Percentiles rank a stretch among this genome's conserved stretches.
These are phyloP conservation scores for Drosophila diplacantha DNA, from an alignment of 2,888 invertebrate genomes.

Conservation along the genomic window DNA sequence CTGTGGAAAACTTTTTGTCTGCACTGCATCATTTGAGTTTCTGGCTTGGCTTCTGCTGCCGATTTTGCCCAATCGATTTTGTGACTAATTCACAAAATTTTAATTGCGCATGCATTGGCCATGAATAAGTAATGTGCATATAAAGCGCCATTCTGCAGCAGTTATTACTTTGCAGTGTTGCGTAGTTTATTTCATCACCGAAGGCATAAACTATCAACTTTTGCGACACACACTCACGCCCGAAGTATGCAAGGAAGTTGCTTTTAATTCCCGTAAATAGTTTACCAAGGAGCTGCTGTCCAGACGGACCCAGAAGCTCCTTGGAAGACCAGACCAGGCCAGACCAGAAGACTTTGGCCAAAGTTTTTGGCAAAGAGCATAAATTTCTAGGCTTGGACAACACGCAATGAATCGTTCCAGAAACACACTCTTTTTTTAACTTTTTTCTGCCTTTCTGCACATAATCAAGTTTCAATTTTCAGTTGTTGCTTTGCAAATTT, in stretches of 20 bases:
- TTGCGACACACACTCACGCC: conserved; percentile 48
- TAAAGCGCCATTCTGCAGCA: conserved; percentile 26
- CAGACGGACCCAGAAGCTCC: conserved; percentile 17
- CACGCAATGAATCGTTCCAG: conserved; percentile 24
- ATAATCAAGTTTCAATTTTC: conserved; percentile 76
- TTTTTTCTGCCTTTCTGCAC: conserved; percentile 69
- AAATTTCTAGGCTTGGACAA: conserved; percentile 60
- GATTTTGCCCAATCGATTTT: conserved; percentile 65
- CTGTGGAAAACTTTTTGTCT: conserved; percentile 29
- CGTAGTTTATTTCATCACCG: conserved; percentile 20
- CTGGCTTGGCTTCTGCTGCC: conserved; percentile 25
- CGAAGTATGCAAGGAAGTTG: conserved; percentile 45
- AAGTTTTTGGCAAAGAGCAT: conserved; percentile 70
- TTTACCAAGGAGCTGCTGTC: conserved; percentile 40
- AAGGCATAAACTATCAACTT: conserved; percentile 67
- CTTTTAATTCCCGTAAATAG: conserved; percentile 62
- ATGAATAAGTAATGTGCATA: conserved; percentile 63
- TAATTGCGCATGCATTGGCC: conserved; percentile 66
- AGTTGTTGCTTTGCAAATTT: conserved; percentile 52
- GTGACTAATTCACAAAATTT: conserved; percentile 66
- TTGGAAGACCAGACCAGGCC: conserved; percentile 9
- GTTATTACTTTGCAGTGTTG: conserved; percentile 37
- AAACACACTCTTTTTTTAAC: conserved; percentile 33
- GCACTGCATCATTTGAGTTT: conserved; percentile 14
- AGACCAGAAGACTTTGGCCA: conserved; percentile 40